phyloP scores from a whole-genome alignment of 2,888 invertebrate genomes.

The Nycteola revayana region DNA sequence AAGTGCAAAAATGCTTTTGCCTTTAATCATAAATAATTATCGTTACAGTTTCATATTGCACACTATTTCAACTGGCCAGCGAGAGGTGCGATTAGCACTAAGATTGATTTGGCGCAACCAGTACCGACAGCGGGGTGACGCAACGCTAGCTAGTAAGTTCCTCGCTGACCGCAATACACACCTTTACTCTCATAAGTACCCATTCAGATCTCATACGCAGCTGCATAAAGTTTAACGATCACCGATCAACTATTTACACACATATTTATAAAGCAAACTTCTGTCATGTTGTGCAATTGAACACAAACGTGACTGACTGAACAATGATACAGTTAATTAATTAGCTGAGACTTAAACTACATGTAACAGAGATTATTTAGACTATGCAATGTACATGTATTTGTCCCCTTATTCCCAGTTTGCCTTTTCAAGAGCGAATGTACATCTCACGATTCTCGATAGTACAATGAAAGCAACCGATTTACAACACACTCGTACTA shows the following conservation, averaged over 20 bases:
- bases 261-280: slow-evolving; percentile 15
- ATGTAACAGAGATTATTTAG: slow-evolving; percentile 30
- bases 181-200: slow-evolving; percentile 46
- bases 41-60: slow-evolving; percentile 39
- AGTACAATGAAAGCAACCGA: slow-evolving; percentile 60
- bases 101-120: slow-evolving; percentile 71
- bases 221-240: slow-evolving; percentile 36
- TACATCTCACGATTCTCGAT: slow-evolving; percentile 61
- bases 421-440: slow-evolving; percentile 55
- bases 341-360: slow-evolving; percentile 26
- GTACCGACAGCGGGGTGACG: slow-evolving; percentile 50
- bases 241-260: slow-evolving; percentile 32
- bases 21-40: slow-evolving; percentile 25
- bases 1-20: too few relatives aligned
- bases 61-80: slow-evolving; percentile 45
- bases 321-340: slow-evolving; percentile 39
- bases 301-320: slow-evolving; percentile 36
- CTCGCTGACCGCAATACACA: slow-evolving; percentile 61
- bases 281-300: slow-evolving; percentile 19
- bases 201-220: slow-evolving; percentile 45
- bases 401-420: slow-evolving; percentile 43
- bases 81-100: slow-evolving; percentile 57
- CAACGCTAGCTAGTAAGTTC: slow-evolving; percentile 46
- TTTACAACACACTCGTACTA: slow-evolving; percentile 55
- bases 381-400: slow-evolving; percentile 31